Percentiles rank a stretch among this genome's conserved stretches.
phyloP scores from a whole-genome alignment of 35 echinoderm and acorn worm species.

The Eucidaris tribuloides region DNA sequence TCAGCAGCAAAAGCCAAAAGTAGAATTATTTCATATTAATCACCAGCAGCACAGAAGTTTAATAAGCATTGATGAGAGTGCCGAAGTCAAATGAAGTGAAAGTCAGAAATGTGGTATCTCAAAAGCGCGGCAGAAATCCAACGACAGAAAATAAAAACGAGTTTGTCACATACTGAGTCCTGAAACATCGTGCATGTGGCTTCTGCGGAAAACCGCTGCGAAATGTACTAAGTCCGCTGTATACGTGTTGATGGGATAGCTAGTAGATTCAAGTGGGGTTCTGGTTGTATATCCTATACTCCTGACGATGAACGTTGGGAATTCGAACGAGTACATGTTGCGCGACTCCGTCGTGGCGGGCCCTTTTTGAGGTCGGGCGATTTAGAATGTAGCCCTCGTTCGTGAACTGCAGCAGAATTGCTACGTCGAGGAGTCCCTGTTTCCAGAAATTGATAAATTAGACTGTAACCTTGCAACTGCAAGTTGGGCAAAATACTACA shows the following conservation, averaged over 20 bases:
- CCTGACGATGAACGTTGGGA: constrained; percentile 39
- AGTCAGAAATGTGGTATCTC: no score
- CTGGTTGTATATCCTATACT: constrained; percentile 56
- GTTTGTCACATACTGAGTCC: constrained; percentile 55
- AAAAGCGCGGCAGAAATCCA: no score
- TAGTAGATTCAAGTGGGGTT: constrained; percentile 77
- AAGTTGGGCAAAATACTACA: no score
- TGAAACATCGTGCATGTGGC: constrained; percentile 31
- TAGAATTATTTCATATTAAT: no score
- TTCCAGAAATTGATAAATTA: neutral
- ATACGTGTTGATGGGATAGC: constrained; percentile 81
- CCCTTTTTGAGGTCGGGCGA: constrained; percentile 35
- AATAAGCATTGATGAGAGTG: no score
- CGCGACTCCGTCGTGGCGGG: constrained; percentile 65
- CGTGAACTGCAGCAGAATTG: constrained; percentile 87
- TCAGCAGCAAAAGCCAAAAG: no score
- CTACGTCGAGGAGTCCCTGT: constrained; percentile 79
- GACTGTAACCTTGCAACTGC: no score
- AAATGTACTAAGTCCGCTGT: constrained; percentile 88
- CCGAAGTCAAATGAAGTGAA: no score
- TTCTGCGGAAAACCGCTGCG: constrained; percentile 70
- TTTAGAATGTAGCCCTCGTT: constrained; percentile 49
- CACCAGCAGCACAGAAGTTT: no score
- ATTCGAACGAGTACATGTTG: constrained; percentile 66
- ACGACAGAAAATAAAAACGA: no score